These are phyloP conservation scores for Rallus crepitans DNA, from an alignment of 2,797 vertebrate genomes.

Conservation along the genomic window DNA sequence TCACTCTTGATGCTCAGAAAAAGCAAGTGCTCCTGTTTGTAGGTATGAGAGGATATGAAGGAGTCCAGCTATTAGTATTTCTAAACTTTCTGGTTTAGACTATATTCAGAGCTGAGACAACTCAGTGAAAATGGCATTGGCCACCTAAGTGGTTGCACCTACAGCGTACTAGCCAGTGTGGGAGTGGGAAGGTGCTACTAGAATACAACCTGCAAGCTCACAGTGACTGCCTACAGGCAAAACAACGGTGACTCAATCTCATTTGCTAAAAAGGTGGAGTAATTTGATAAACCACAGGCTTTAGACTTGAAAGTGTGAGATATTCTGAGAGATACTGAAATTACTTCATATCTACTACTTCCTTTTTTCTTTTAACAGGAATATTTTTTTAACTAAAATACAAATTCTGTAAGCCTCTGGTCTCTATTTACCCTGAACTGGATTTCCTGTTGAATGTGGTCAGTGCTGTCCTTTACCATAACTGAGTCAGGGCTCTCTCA, in stretches of 20 bases:
- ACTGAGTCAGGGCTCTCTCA: background rate
- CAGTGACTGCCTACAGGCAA: background rate
- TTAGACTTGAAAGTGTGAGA: background rate
- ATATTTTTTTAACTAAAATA: background rate
- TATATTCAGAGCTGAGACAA: background rate
- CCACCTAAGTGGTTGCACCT: background rate
- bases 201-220: background rate
- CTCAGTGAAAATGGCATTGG: background rate
- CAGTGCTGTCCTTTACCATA: background rate
- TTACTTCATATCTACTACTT: background rate
- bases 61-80: background rate
- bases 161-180: rapidly evolving
- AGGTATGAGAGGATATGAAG: background rate
- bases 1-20: background rate
- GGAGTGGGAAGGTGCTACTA: background rate
- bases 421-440: background rate
- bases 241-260: background rate
- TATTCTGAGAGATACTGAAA: background rate
- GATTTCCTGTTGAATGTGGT: background rate
- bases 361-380: background rate
- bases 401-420: background rate
- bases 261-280: background rate
- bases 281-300: background rate
- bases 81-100: background rate
- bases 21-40: background rate